Evolutionary conservation across 1,140 invertebrate genomes (phyloP).

Genomic region (Asbolus verrucosus): DNA sequence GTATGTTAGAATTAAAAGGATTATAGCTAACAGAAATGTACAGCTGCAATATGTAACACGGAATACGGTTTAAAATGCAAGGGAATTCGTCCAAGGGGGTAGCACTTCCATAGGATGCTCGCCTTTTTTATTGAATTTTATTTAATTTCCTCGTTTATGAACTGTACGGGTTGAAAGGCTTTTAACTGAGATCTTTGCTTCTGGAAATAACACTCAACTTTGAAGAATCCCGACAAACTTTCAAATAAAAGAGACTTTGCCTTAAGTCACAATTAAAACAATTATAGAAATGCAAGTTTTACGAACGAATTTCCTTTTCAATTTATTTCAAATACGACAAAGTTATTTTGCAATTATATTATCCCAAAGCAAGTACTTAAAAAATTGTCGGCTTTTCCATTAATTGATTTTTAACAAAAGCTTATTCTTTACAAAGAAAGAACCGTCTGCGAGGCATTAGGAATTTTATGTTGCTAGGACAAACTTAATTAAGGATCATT

Average conservation of each 20-base stretch:
- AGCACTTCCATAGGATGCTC: neutral
- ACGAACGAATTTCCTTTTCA: constrained; percentile 34
- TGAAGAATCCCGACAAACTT: constrained; percentile 14
- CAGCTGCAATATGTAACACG: constrained; percentile 1
- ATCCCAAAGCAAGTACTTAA: no score
- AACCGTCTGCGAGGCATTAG: constrained; percentile 15
- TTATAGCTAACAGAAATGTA: constrained; percentile 23
- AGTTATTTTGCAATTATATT: constrained; percentile 15
- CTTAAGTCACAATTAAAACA: constrained; percentile 33
- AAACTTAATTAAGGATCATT: constrained; percentile 29
- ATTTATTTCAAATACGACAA: constrained; percentile 20
- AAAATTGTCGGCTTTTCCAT: no score
- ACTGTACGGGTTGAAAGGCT: neutral
- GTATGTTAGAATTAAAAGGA: constrained; percentile 18
- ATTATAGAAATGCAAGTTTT: constrained; percentile 40
- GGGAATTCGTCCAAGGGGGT: neutral
- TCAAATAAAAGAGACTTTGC: constrained; percentile 13
- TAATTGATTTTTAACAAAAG: no score
- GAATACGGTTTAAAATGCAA: neutral
- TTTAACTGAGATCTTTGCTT: constrained; percentile 8
- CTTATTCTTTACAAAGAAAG: no score
- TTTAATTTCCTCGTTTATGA: constrained; percentile 16
- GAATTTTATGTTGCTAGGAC: constrained; percentile 19
- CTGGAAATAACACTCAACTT: constrained; percentile 21
- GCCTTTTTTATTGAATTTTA: constrained; percentile 3